Conservation (phyloP, 2,888 invertebrate species). For the Candidula unifasciata region DNA sequence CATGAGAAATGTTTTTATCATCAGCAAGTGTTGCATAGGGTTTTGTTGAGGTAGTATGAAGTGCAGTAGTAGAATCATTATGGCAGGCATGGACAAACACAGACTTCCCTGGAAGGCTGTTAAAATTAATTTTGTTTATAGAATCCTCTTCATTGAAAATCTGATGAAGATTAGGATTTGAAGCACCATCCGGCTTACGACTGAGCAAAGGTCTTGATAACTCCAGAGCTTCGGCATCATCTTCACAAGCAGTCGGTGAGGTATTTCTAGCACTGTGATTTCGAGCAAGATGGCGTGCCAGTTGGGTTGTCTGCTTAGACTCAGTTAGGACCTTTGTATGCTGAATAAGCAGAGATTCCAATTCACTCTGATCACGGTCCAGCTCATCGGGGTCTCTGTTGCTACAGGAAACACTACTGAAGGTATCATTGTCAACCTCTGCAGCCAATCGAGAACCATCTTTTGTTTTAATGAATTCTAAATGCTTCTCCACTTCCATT, state of each 20-base stretch:
- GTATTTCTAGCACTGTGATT: constrained; percentile 22
- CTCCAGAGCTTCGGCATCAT: constrained; percentile 54
- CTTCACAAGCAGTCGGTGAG: constrained; percentile 41
- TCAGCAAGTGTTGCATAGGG: background rate
- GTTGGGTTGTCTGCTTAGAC: constrained; percentile 50
- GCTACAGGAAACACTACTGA: constrained; percentile 71
- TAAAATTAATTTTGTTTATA: constrained; percentile 25
- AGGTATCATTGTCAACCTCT: constrained; percentile 72
- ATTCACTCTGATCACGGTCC: constrained; percentile 49
- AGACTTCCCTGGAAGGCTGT: constrained; percentile 15
- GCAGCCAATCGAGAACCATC: constrained; percentile 57
- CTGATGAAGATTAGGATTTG: constrained; percentile 87
- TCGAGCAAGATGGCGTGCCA: constrained; percentile 50
- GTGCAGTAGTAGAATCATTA: constrained; percentile 47
- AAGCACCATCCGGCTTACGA: constrained; percentile 89
- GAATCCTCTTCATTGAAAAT: constrained; percentile 50
- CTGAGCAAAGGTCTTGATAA: constrained; percentile 57
- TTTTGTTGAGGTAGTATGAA: constrained; percentile 43
- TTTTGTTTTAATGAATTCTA: constrained; percentile 64
- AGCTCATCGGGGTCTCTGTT: constrained; percentile 68
- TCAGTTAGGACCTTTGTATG: constrained; percentile 54
- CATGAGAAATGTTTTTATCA: constrained; percentile 19
- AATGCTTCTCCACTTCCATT: constrained; percentile 73
- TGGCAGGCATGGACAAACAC: constrained; percentile 42
- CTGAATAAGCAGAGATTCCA: constrained; percentile 52